phyloP scores from a whole-genome alignment of 2,888 invertebrate species.

The Branchipolynoe longqiensis region DNA sequence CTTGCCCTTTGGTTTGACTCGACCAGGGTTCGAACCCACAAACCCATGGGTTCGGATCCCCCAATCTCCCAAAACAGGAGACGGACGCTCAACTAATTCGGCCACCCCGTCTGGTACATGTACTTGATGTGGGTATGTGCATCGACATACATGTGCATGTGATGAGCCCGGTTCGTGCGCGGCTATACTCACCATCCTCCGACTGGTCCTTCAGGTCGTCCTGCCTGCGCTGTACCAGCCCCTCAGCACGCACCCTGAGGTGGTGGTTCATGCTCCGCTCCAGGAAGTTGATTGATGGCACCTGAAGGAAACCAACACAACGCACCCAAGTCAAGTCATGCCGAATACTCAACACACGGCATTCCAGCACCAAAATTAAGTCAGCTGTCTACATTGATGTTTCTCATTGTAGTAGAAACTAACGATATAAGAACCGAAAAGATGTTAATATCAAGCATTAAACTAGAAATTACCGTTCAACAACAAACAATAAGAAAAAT shows the following conservation, averaged over 20 bases:
- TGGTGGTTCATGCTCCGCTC: constrained; percentile 90
- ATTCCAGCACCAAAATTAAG: too few relatives aligned
- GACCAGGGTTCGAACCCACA: too few relatives aligned
- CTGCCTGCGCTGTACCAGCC: constrained; percentile 89
- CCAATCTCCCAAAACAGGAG: too few relatives aligned
- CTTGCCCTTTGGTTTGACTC: too few relatives aligned
- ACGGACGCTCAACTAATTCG: too few relatives aligned
- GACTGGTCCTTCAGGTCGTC: constrained; percentile 97
- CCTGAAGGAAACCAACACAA: constrained; percentile 73
- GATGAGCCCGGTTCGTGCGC: too few relatives aligned
- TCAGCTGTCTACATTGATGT: too few relatives aligned
- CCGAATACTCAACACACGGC: not conserved
- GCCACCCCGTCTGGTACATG: too few relatives aligned
- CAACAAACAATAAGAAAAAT: not conserved
- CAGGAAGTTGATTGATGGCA: constrained; percentile 87
- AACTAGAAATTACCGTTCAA: not conserved
- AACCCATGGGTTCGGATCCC: too few relatives aligned
- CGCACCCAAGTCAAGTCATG: not conserved
- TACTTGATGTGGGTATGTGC: too few relatives aligned
- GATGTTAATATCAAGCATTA: too few relatives aligned
- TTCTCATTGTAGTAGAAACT: not conserved
- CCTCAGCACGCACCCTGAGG: constrained; percentile 87
- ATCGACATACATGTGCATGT: too few relatives aligned
- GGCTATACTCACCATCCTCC: constrained; percentile 87
- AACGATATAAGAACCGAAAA: not conserved